Conservation (phyloP, 2,888 invertebrate species). For the Phyto melanocephala region DNA sequence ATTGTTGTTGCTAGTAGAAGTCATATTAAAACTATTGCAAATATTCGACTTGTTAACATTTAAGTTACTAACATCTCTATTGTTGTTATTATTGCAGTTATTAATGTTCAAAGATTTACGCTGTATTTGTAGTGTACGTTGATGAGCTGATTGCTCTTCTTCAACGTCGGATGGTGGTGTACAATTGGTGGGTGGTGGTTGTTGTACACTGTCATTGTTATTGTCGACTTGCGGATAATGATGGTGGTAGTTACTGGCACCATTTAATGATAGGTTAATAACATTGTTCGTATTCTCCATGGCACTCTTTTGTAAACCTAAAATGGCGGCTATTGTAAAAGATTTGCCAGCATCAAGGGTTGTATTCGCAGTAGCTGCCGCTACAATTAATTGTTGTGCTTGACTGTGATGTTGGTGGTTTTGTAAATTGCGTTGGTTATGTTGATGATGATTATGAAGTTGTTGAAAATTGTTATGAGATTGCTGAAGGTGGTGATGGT, state of each 20-base stretch:
- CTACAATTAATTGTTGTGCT: constrained; percentile 74
- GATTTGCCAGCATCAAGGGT: constrained; percentile 83
- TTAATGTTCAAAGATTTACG: constrained; percentile 33
- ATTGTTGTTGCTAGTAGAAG: constrained; percentile 54
- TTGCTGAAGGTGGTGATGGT: constrained; percentile 31
- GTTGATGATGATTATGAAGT: constrained; percentile 30
- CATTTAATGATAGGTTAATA: constrained; percentile 78
- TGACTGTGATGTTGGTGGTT: constrained; percentile 66
- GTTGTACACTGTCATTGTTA: constrained; percentile 52
- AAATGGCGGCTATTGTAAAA: constrained; percentile 93
- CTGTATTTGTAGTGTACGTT: constrained; percentile 22
- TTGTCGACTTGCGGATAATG: constrained; percentile 46
- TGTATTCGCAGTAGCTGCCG: constrained; percentile 73
- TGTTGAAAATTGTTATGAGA: constrained; percentile 39
- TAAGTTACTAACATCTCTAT: constrained; percentile 62
- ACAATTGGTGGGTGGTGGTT: constrained; percentile 50
- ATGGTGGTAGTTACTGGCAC: constrained; percentile 57
- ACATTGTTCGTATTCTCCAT: constrained; percentile 74
- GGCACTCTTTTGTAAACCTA: constrained; percentile 83
- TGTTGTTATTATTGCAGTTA: constrained; percentile 63
- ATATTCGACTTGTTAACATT: constrained; percentile 63
- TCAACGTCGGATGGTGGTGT: constrained; percentile 44
- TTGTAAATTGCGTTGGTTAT: constrained; percentile 44
- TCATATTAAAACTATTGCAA: constrained; percentile 46
- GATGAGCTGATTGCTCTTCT: constrained; percentile 42